Conservation (phyloP, 2,797 vertebrate species). For the Rhinichthys osculus region DNA sequence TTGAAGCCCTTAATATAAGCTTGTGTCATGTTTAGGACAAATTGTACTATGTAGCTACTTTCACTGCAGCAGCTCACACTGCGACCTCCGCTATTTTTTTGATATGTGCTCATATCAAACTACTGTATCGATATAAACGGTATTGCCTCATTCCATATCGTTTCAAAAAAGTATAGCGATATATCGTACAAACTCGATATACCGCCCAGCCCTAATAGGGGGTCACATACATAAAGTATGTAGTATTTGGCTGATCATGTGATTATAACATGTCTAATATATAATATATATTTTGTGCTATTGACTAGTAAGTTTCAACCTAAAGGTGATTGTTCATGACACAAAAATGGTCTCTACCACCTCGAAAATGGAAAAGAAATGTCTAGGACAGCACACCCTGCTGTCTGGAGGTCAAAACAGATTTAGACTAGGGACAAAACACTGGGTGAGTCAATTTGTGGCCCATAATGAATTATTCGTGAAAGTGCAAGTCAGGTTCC, state of each 20-base stretch:
- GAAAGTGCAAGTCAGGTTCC: too few species aligned
- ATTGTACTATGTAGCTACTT: too few species aligned
- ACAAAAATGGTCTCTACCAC: background rate
- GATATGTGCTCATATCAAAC: too few species aligned
- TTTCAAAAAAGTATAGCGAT: too few species aligned
- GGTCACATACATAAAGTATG: background rate
- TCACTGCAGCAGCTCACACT: too few species aligned
- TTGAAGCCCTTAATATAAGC: too few species aligned
- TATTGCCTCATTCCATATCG: too few species aligned
- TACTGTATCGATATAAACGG: too few species aligned
- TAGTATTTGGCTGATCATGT: background rate
- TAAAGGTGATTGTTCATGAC: background rate
- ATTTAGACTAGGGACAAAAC: background rate
- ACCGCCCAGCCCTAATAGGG: too few species aligned
- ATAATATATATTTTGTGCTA: background rate
- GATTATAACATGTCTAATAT: background rate
- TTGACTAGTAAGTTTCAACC: background rate
- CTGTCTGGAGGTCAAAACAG: background rate
- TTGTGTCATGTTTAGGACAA: too few species aligned
- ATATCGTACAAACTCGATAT: too few species aligned
- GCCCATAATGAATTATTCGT: background rate
- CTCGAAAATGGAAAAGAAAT: background rate
- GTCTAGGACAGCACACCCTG: background rate
- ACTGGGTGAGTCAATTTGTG: background rate
- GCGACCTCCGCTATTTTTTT: too few species aligned